Base-by-base conservation (phyloP, 2,113 vertebrate species). In the Chauna torquata region DNA sequence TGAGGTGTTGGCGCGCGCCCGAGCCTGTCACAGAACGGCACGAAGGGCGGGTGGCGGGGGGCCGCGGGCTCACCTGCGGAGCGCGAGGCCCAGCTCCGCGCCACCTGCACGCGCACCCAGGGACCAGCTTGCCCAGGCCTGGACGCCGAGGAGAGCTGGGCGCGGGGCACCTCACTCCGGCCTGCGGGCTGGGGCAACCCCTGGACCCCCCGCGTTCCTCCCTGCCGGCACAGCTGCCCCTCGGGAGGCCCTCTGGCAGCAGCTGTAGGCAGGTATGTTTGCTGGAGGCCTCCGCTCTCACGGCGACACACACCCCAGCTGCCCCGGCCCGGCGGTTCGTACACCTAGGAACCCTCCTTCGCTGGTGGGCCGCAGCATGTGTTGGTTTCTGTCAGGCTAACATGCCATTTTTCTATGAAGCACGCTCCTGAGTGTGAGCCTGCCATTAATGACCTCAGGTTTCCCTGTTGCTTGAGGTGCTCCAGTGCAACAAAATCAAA, bases 221-320 rank as follows among this genome's bases (percentile, higher is more conserved):
- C 42, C 42, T 42, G 42, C 42, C 7, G 5, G 59, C n/a, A n/a
- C 4, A 2, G 12, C 38, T 6, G 2, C 12, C 47, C 54, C 25
- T 64, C n/a, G 11, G 70, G 18, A 69, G 20, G 38, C 70, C 42
- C 40, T 12, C 50, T 5, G 36, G 57, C 68, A 25, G 62, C 59
- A 1, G 23, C 28, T 1, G 54, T 9, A 4, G 3, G 3, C 50
- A n/a, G 65, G 32, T 69, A 1, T 1, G n/a, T 12, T 10, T 23
- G 38, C 45, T 19, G 94, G 12, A 3, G 13, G 16, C 42, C 36
- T 55, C 32, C 45, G 4, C 66, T 4, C 8, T 59, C 20, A 12
- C 58, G 5, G 34, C 57, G 18, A 4, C 57, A n/a, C 19, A 18
- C 19, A 12, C 32, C 32, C 57, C 42, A 42, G 42, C 42, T 42